Percentiles rank a stretch among this genome's conserved stretches.
phyloP scores from a whole-genome alignment of 1,140 invertebrate genomes.

The Ostrea denselamellosa region DNA sequence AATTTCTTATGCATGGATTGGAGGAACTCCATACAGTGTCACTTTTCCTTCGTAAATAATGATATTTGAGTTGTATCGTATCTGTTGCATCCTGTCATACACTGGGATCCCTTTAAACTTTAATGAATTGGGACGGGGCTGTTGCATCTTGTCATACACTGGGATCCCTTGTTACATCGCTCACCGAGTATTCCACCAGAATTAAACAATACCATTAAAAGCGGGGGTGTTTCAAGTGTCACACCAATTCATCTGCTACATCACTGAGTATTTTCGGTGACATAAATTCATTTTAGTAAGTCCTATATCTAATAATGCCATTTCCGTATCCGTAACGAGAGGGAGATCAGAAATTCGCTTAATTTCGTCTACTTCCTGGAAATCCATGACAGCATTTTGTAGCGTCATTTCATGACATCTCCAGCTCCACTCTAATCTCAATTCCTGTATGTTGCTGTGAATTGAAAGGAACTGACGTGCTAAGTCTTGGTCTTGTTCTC shows the following conservation, averaged over 20 bases:
- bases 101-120: too few species aligned
- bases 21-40: too few species aligned
- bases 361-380: constrained; percentile 30
- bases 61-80: too few species aligned
- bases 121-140: too few species aligned
- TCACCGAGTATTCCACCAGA: too few species aligned
- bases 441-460: constrained; percentile 31
- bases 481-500: constrained; percentile 42
- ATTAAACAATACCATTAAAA: too few species aligned
- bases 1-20: too few species aligned
- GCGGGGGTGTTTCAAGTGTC: too few species aligned
- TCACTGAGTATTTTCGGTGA: constrained; percentile 25
- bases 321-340: constrained; percentile 11
- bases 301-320: constrained; percentile 26
- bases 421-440: constrained; percentile 49
- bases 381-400: constrained; percentile 32
- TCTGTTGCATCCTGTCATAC: too few species aligned
- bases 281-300: constrained; percentile 46
- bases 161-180: too few species aligned
- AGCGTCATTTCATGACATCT: constrained; percentile 32
- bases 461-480: constrained; percentile 41
- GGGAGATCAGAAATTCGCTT: constrained; percentile 38
- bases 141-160: too few species aligned
- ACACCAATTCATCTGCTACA: background rate
- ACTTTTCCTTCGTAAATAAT: too few species aligned